These are phyloP conservation scores for Metacarcinus magister DNA, from an alignment of 2,888 invertebrate species.

Conservation along the genomic window DNA sequence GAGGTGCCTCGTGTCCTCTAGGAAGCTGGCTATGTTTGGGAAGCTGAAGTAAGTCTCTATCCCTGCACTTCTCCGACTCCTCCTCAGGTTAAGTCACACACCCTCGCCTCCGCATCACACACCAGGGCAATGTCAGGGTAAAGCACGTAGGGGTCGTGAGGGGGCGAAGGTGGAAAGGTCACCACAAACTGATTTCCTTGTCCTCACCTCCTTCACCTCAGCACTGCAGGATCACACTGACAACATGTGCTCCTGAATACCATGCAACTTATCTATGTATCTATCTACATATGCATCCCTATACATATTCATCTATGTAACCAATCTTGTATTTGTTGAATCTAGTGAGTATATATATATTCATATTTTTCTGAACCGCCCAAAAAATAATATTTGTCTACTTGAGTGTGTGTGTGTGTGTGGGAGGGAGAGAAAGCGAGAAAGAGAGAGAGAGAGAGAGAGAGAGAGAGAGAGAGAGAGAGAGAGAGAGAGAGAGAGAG, in stretches of 20 bases:
- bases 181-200: neutral
- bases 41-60: neutral
- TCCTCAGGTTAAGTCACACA: neutral
- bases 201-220: neutral
- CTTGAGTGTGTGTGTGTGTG: neutral
- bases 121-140: neutral
- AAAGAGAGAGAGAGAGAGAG: slow-evolving; percentile 39
- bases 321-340: neutral
- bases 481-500: slow-evolving; percentile 32
- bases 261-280: neutral
- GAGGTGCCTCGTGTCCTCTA: neutral
- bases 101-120: neutral
- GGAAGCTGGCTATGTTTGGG: neutral
- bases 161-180: neutral
- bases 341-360: neutral
- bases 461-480: slow-evolving; percentile 39
- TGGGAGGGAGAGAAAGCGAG: neutral
- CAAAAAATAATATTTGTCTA: neutral
- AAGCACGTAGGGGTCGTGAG: neutral
- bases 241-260: neutral
- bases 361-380: neutral
- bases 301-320: neutral
- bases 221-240: neutral
- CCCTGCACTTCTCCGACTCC: neutral
- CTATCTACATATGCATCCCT: neutral